phyloP scores from a whole-genome alignment of 1,140 invertebrate species.

The Drosophila insularis region DNA sequence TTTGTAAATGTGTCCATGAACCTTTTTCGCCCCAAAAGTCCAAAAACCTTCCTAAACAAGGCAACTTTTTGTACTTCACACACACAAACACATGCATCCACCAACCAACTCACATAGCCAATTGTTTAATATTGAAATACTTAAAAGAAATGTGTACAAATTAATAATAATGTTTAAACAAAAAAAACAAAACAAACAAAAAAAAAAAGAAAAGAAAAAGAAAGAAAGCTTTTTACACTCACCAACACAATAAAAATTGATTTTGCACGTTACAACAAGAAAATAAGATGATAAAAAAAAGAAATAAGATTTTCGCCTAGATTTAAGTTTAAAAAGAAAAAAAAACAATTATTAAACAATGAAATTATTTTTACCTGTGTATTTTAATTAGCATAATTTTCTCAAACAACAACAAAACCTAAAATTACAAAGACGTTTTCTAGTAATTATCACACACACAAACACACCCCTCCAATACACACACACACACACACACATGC shows the following conservation, averaged over 20 bases:
- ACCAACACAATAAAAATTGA: slow-evolving; percentile 58
- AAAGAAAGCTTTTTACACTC: slow-evolving; percentile 71
- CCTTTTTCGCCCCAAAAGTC: neutral
- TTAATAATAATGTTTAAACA: slow-evolving; percentile 64
- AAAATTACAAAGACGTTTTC: slow-evolving; percentile 77
- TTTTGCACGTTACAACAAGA: slow-evolving; percentile 47
- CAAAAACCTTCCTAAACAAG: slow-evolving; percentile 14
- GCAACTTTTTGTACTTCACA: slow-evolving; percentile 63
- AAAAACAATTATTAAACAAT: slow-evolving; percentile 71
- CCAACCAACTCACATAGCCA: slow-evolving; percentile 68
- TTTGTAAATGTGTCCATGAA: slow-evolving; percentile 14
- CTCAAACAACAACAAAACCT: slow-evolving; percentile 61
- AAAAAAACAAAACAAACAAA: slow-evolving; percentile 41
- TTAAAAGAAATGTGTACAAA: slow-evolving; percentile 77
- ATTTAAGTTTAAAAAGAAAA: slow-evolving; percentile 59
- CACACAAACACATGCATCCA: slow-evolving; percentile 21
- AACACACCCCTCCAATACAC: slow-evolving; percentile 12
- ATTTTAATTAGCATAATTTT: slow-evolving; percentile 79
- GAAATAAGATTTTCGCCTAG: slow-evolving; percentile 63
- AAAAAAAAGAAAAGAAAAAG: slow-evolving; percentile 35
- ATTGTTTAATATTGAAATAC: slow-evolving; percentile 74
- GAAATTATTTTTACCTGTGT: slow-evolving; percentile 80
- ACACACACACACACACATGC: slow-evolving; percentile 46
- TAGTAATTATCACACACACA: slow-evolving; percentile 65
- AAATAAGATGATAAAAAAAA: neutral